phyloP scores from a whole-genome alignment of 2,888 invertebrate genomes.

The Eucera pruinosa region DNA sequence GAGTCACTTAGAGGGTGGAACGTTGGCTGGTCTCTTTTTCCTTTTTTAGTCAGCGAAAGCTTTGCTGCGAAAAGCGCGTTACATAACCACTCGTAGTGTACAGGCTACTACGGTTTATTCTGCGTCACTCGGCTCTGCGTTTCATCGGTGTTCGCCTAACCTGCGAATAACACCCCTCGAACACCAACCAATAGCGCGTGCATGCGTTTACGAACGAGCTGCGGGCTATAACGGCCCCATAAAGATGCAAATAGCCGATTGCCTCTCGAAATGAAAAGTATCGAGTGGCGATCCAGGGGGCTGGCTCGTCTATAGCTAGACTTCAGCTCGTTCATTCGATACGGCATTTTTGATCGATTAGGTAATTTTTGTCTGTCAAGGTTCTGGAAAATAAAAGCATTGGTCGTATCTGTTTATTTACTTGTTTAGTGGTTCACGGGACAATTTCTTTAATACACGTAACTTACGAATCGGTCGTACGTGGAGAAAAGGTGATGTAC shows the following conservation, averaged over 20 bases:
- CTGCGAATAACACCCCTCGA: constrained; percentile 39
- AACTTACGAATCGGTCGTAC: too few species aligned
- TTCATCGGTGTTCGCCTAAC: constrained; percentile 44
- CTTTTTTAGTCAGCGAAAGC: background rate
- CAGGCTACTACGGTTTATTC: constrained; percentile 8
- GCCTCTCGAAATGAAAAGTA: constrained; percentile 66
- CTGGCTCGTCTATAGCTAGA: too few species aligned
- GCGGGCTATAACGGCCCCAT: constrained; percentile 68
- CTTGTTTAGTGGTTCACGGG: too few species aligned
- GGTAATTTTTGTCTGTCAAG: too few species aligned
- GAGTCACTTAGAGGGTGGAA: background rate
- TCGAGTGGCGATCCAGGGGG: constrained; percentile 65
- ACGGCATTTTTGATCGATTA: too few species aligned
- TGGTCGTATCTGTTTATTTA: too few species aligned
- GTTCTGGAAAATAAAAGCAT: too few species aligned
- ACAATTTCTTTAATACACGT: too few species aligned
- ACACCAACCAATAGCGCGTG: constrained; percentile 51
- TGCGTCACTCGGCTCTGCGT: background rate
- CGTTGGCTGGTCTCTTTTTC: background rate
- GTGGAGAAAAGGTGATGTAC: too few species aligned
- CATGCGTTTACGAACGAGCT: constrained; percentile 39
- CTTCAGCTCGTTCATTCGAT: too few species aligned
- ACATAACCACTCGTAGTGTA: background rate
- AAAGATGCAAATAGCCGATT: constrained; percentile 75
- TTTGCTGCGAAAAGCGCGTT: background rate